phyloP scores from a whole-genome alignment of 2,797 vertebrate genomes.

The Manis crassicaudata region DNA sequence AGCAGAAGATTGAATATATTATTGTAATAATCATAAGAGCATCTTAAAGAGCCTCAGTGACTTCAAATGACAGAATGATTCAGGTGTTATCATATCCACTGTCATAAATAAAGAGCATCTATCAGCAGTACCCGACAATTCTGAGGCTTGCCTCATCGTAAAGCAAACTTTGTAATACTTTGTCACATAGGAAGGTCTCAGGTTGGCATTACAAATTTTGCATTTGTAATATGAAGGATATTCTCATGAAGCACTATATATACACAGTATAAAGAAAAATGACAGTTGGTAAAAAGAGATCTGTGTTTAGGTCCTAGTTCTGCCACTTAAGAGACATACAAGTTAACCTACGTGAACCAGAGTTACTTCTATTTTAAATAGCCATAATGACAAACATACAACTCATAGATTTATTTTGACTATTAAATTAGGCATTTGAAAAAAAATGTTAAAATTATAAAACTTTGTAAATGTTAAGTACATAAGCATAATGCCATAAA shows the following conservation, averaged over 20 bases:
- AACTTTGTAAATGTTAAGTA: background rate
- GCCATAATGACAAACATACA: background rate
- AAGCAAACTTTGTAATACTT: background rate
- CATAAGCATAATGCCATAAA: background rate
- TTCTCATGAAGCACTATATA: background rate
- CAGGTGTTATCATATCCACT: background rate
- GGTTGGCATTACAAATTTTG: background rate
- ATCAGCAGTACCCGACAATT: background rate
- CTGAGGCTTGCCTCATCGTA: background rate
- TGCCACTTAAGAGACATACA: background rate
- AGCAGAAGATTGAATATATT: background rate
- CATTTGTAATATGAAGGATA: background rate
- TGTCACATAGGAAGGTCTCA: background rate
- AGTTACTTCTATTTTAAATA: background rate
- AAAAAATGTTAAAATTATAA: background rate
- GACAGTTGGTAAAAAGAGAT: background rate
- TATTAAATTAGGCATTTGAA: background rate
- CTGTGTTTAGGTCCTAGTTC: background rate
- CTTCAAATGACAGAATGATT: background rate
- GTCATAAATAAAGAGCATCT: background rate
- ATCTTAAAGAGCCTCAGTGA: background rate
- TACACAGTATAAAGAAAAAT: background rate
- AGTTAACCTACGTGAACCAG: background rate
- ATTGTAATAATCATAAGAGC: background rate
- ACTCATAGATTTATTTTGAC: background rate